Evolutionary conservation across 2,888 invertebrate genomes (phyloP).

Genomic region (Macrophya alboannulata): DNA sequence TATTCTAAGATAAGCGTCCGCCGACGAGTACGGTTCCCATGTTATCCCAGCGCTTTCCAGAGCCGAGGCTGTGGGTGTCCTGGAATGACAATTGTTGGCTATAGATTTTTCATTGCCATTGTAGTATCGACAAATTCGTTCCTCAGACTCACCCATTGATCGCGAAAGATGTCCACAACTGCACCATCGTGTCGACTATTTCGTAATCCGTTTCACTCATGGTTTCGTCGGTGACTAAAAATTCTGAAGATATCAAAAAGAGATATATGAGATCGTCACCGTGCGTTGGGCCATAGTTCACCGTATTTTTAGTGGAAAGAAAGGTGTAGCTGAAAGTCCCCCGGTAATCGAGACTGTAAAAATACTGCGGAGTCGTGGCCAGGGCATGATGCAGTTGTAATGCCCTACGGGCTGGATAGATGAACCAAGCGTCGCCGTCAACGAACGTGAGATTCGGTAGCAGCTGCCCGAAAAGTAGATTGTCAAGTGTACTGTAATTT

Average conservation of each 20-base stretch:
- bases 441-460: conserved; percentile 58
- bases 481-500: conserved; percentile 43
- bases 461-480: conserved; percentile 60
- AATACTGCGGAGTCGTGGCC: conserved; percentile 58
- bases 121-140: background rate
- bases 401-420: conserved; percentile 59
- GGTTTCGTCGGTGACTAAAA: too few species aligned
- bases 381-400: conserved; percentile 55
- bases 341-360: conserved; percentile 63
- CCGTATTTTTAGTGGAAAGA: background rate
- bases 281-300: conserved; percentile 77
- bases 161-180: conserved; percentile 74
- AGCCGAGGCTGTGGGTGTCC: conserved; percentile 15
- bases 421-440: conserved; percentile 60
- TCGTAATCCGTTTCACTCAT: conserved; percentile 66
- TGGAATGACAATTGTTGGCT: background rate
- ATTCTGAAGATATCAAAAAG: too few species aligned
- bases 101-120: background rate
- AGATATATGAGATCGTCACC: conserved; percentile 81
- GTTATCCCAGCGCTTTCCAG: background rate
- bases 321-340: conserved; percentile 60
- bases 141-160: conserved; percentile 61
- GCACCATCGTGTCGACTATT: conserved; percentile 75
- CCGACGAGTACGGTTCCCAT: background rate
- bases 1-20: background rate